Conservation (phyloP, 2,888 invertebrate genomes). For the Drosophila anomelani region DNA sequence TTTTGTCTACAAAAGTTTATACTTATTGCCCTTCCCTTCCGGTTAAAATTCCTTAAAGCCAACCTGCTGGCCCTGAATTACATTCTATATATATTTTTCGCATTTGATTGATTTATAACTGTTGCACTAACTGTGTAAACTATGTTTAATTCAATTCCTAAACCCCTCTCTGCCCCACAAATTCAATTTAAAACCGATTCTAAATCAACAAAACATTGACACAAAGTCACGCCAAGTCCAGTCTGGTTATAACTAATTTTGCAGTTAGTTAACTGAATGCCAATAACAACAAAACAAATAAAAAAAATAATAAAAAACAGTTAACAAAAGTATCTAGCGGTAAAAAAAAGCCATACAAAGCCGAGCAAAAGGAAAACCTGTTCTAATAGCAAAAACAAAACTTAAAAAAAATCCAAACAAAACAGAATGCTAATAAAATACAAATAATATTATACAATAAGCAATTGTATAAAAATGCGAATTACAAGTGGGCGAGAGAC, state of each 20-base stretch:
- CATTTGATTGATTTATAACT: slow-evolving; percentile 38
- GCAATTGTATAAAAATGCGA: slow-evolving; percentile 69
- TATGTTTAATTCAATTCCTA: slow-evolving; percentile 10
- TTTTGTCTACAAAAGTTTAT: not conserved
- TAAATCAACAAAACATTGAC: slow-evolving; percentile 40
- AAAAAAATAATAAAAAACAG: slow-evolving; percentile 42
- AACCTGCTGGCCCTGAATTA: slow-evolving; percentile 15
- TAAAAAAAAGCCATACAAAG: slow-evolving; percentile 44
- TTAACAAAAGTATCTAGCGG: slow-evolving; percentile 63
- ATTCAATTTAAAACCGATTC: slow-evolving; percentile 24
- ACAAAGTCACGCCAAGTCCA: slow-evolving; percentile 49
- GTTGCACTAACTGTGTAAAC: slow-evolving; percentile 35
- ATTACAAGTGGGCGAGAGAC: slow-evolving; percentile 71
- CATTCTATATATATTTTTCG: not conserved
- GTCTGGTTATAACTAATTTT: slow-evolving; percentile 26
- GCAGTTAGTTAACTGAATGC: slow-evolving; percentile 34
- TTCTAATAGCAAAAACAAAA: slow-evolving; percentile 29
- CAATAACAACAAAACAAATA: slow-evolving; percentile 4
- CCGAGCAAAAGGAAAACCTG: slow-evolving; percentile 34
- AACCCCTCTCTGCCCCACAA: not conserved
- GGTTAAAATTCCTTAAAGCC: not conserved
- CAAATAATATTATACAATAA: slow-evolving; percentile 65
- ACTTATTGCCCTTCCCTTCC: not conserved
- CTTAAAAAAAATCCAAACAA: slow-evolving; percentile 23
- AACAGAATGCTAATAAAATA: slow-evolving; percentile 28